phyloP scores from a whole-genome alignment of 2,113 vertebrate genomes.

The Calonectris borealis region DNA sequence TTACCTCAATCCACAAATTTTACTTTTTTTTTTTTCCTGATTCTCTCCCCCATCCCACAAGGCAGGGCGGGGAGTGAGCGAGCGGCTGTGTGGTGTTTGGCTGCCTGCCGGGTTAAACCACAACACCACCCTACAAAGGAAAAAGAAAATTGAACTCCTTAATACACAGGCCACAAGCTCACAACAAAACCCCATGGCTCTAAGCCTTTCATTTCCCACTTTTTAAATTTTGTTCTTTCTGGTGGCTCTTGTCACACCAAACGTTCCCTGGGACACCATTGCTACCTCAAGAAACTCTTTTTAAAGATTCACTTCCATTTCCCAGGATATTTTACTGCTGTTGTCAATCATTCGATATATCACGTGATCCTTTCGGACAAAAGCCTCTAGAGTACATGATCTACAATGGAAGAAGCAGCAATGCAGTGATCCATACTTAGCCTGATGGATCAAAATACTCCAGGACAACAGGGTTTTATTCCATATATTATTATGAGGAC shows the following conservation, averaged over 20 bases:
- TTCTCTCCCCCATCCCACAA: no score
- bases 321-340: neutral
- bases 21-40: no score
- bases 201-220: neutral
- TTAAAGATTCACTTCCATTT: neutral
- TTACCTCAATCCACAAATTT: no score
- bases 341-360: neutral
- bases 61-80: no score
- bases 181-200: accelerated
- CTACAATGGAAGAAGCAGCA: neutral
- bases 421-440: neutral
- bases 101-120: no score
- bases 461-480: neutral
- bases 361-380: accelerated
- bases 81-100: no score
- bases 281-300: neutral
- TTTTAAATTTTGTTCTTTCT: neutral
- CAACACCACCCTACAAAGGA: neutral
- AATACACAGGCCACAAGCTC: neutral
- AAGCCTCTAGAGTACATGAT: neutral
- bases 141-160: neutral
- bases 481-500: neutral
- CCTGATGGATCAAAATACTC: neutral
- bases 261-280: neutral
- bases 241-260: neutral